Evolutionary conservation across 2,113 vertebrate species (phyloP).

Genomic region (Entelurus aequoreus): DNA sequence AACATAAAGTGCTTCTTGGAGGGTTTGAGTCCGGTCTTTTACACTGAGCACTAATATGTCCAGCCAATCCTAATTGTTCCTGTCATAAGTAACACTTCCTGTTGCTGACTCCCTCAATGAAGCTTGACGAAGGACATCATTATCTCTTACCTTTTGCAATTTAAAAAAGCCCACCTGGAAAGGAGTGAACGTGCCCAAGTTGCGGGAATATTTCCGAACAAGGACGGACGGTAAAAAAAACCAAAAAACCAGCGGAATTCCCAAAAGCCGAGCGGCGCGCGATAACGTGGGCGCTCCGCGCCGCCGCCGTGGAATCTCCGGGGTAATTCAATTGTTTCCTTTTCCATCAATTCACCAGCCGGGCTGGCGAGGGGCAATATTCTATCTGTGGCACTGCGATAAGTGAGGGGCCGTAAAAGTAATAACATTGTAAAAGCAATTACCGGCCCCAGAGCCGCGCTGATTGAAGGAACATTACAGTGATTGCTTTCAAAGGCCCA

Average conservation of each 20-base stretch:
- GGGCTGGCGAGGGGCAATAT: slow-evolving; percentile 56
- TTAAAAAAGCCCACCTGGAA: slow-evolving; percentile 13
- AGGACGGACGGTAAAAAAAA: slow-evolving; percentile 11
- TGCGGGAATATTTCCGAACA: slow-evolving; percentile 20
- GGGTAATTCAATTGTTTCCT: slow-evolving; percentile 67
- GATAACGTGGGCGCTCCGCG: slow-evolving; percentile 49
- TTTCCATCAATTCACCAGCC: slow-evolving; percentile 56
- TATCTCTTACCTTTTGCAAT: slow-evolving; percentile 11
- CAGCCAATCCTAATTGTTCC: slow-evolving; percentile 4
- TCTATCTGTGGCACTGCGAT: slow-evolving; percentile 59
- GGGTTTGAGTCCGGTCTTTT: slow-evolving; percentile 9
- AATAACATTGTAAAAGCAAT: slow-evolving; percentile 71
- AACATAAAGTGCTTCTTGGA: slow-evolving; percentile 56
- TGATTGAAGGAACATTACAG: slow-evolving; percentile 54
- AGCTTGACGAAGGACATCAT: slow-evolving; percentile 13
- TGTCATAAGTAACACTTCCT: slow-evolving; percentile 10
- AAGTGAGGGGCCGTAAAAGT: slow-evolving; percentile 66
- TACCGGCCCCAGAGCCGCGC: slow-evolving; percentile 51
- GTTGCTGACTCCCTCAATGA: slow-evolving; percentile 11
- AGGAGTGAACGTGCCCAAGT: slow-evolving; percentile 25
- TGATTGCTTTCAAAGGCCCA: slow-evolving; percentile 55
- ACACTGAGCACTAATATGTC: slow-evolving; percentile 41
- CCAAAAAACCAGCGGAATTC: slow-evolving; percentile 35
- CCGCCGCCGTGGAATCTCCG: slow-evolving; percentile 49
- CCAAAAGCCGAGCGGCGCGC: slow-evolving; percentile 21